Evolutionary conservation across 1,140 invertebrate genomes (phyloP).

Genomic region (Saccostrea cuccullata): DNA sequence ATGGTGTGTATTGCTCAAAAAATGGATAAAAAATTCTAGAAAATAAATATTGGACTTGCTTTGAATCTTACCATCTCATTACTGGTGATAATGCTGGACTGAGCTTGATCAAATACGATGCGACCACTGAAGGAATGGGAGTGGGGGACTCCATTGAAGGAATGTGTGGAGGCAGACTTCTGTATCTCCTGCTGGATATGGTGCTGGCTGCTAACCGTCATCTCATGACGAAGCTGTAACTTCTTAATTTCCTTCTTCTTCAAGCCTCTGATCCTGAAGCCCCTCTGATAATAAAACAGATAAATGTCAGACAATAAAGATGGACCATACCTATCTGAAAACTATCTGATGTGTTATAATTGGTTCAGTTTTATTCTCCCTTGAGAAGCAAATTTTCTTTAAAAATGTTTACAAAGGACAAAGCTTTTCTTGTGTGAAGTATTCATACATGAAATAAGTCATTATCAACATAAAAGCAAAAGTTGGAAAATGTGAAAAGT

Average conservation of each 20-base stretch:
- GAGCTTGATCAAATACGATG: slow-evolving; percentile 49
- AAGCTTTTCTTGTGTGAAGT: no score
- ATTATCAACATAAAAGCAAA: no score
- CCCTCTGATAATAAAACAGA: slow-evolving; percentile 80
- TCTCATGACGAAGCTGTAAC: slow-evolving; percentile 94
- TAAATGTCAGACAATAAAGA: background rate
- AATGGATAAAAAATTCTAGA: background rate
- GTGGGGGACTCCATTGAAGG: slow-evolving; percentile 45
- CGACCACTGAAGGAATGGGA: slow-evolving; percentile 56
- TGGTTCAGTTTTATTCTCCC: no score
- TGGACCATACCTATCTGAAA: no score
- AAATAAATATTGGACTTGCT: background rate
- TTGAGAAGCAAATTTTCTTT: no score
- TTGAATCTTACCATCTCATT: slow-evolving; percentile 58
- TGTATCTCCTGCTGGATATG: slow-evolving; percentile 37
- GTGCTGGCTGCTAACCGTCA: slow-evolving; percentile 86
- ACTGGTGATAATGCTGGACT: slow-evolving; percentile 52
- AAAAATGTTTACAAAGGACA: no score
- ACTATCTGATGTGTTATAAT: no score
- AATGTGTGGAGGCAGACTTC: slow-evolving; percentile 51
- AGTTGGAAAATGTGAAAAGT: no score
- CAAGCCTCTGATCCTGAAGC: slow-evolving; percentile 93
- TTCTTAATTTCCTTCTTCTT: slow-evolving; percentile 94
- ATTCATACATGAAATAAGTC: no score
- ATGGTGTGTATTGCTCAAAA: no score